Evolutionary conservation across 2,888 invertebrate genomes (phyloP), one percentile per base, ranked within the genome.

Genomic region (Melikaiella ostensackeni): DNA sequence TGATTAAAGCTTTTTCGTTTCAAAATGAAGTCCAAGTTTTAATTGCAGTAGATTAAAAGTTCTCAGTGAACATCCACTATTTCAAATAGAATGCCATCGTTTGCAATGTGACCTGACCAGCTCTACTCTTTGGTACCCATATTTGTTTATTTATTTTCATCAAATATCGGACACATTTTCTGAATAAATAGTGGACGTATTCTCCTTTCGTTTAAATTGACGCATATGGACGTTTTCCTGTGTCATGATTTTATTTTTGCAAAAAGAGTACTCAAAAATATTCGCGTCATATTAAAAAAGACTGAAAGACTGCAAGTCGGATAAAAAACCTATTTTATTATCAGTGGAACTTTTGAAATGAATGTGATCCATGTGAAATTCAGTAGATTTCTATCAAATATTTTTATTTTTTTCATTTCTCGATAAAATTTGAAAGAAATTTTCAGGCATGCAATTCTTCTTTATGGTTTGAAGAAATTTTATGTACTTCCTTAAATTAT

Each of bases 101-200:
- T 8, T 35, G 3, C 5, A 62, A n/a, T 21, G 1, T 21, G 33
- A 7, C 11, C 0, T 1, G 24, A 11, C 19, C 1, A 33, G 11
- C 13, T 50, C 19, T 70, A n/a, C n/a, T 70, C 50, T 30, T 50
- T 27, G n/a, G 11, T 46, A 50, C 8, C n/a, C 50, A 46, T 27
- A n/a, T 27, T 70, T 70, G 30, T 50, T 30, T 70, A 33, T 50
- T 50, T 70, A 70, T 46, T 11, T n/a, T 19, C 50, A 30, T 30
- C 27, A 30, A 66, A 66, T 46, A 46, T 46, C 27, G 30, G 27
- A 30, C 50, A 70, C 30, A 33, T 50, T 70, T 50, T 33, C 50
- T n/a, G 13, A 30, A 70, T 70, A 50, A 70, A 70, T 50, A 70
- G 33, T 46, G 3, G 42, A 8, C 5, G 50, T 27, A 70, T 30